A percentile compares a stretch with the other conserved stretches of the same genome.
Evolutionary conservation across 2,888 invertebrate genomes (phyloP).

Genomic region (Gastracanthus pulcherrimus): DNA sequence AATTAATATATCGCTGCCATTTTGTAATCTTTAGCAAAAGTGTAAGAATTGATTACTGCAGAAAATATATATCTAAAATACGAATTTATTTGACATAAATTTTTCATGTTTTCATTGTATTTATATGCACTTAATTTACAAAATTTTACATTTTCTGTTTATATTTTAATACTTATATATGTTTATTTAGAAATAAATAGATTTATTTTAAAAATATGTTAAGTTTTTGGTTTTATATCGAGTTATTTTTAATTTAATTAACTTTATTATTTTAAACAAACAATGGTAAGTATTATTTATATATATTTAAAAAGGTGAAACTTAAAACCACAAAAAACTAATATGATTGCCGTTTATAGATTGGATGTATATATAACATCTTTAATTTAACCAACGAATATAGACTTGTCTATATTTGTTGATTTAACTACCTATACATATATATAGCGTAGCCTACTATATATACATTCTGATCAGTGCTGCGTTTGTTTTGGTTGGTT

Average conservation of each 20-base stretch:
- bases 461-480: too few species aligned
- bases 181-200: slow-evolving; percentile 46
- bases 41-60: slow-evolving; percentile 44
- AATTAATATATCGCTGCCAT: slow-evolving; percentile 70
- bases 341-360: too few species aligned
- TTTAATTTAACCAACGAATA: too few species aligned
- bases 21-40: slow-evolving; percentile 64
- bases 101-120: slow-evolving; percentile 41
- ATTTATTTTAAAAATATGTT: slow-evolving; percentile 24
- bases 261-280: too few species aligned
- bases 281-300: too few species aligned
- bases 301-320: too few species aligned
- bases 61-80: slow-evolving; percentile 49
- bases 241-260: not conserved
- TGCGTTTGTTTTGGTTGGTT: too few species aligned
- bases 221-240: not conserved
- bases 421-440: too few species aligned
- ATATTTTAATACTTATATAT: slow-evolving; percentile 35
- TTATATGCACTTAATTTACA: slow-evolving; percentile 20
- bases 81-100: slow-evolving; percentile 23
- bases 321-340: too few species aligned
- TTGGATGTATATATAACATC: too few species aligned
- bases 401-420: too few species aligned
- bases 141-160: slow-evolving; percentile 41
- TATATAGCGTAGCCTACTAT: too few species aligned